Percentiles rank a stretch among this genome's conserved stretches.
Conservation (phyloP, 92 coral and sea anemone species). For the Porites cylindrica region DNA sequence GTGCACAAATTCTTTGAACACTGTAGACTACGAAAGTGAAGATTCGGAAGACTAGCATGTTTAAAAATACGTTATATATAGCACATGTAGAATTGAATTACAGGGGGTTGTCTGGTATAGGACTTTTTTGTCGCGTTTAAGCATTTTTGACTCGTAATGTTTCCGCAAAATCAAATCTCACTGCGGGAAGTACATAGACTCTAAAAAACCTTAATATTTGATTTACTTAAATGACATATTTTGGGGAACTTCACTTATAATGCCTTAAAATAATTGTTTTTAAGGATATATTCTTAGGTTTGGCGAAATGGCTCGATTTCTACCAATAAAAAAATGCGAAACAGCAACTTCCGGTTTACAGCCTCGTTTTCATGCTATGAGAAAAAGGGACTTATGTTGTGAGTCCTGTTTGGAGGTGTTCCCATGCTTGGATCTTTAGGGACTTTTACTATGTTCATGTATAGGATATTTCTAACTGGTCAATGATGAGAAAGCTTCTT, state of each 20-base stretch:
- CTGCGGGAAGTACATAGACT: too few species aligned
- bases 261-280: neutral
- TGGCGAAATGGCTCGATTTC: neutral
- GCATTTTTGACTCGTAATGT: neutral
- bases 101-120: neutral
- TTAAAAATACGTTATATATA: neutral
- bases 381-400: too few species aligned
- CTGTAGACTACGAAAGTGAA: conserved; percentile 19
- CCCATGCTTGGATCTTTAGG: too few species aligned
- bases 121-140: neutral
- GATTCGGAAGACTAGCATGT: conserved; percentile 13
- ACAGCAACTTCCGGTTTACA: too few species aligned
- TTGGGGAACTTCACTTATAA: neutral
- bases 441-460: too few species aligned
- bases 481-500: too few species aligned
- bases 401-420: too few species aligned
- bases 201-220: neutral
- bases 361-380: too few species aligned
- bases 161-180: neutral
- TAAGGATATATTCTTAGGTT: conserved; percentile 1
- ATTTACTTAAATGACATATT: neutral
- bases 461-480: too few species aligned
- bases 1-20: conserved; percentile 48
- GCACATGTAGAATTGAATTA: too few species aligned
- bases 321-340: too few species aligned